A percentile compares a stretch with the other conserved stretches of the same genome.
Conservation (phyloP, 2,888 invertebrate genomes). For the Chymomyza amoena region DNA sequence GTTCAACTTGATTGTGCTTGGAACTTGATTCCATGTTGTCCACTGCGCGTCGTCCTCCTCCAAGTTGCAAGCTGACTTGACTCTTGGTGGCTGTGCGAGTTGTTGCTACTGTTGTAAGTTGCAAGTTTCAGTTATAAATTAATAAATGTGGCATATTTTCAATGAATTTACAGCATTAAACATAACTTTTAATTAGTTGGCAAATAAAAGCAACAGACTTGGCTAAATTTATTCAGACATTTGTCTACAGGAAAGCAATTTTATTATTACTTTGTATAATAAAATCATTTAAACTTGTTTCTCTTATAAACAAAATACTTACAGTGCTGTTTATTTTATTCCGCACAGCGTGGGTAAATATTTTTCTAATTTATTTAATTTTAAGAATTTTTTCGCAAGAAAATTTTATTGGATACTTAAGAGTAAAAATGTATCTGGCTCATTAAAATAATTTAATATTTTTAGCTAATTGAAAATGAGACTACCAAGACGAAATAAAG, state of each 20-base stretch:
- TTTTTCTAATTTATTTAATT: too few species aligned
- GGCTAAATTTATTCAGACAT: background rate
- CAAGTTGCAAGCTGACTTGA: constrained; percentile 9
- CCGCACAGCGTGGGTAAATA: too few species aligned
- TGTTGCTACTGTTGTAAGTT: constrained; percentile 16
- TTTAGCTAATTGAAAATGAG: too few species aligned
- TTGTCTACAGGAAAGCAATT: background rate
- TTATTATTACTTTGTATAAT: background rate
- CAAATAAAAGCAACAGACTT: background rate
- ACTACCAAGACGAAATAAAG: too few species aligned
- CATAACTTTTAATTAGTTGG: constrained; percentile 57
- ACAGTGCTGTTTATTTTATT: background rate
- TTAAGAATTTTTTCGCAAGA: too few species aligned
- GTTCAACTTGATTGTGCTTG: constrained; percentile 9
- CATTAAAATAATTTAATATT: too few species aligned
- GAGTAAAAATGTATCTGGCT: too few species aligned
- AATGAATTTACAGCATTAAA: constrained; percentile 40
- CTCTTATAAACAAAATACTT: background rate
- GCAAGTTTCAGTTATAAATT: constrained; percentile 48
- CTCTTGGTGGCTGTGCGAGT: background rate
- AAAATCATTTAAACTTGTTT: background rate
- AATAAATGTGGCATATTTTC: constrained; percentile 35
- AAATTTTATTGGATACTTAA: too few species aligned
- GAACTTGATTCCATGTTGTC: constrained; percentile 13
- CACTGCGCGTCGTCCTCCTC: constrained; percentile 1